Base-by-base conservation (phyloP, 2,113 vertebrate genomes). In the Deroptyus accipitrinus region DNA sequence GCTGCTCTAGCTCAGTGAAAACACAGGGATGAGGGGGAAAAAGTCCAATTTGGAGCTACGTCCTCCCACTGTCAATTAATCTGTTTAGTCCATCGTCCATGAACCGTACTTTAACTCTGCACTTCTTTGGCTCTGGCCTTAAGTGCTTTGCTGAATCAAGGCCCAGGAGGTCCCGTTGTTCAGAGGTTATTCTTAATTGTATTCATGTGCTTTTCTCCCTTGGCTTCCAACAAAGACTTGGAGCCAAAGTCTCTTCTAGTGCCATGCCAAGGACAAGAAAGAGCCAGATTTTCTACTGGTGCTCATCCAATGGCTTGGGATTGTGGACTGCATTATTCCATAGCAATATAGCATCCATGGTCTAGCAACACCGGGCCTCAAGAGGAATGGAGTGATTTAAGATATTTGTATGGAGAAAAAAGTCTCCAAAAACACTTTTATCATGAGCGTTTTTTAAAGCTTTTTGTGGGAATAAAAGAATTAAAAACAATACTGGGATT, bases 381-480 rank as follows among this genome's bases (percentile, higher is more conserved):
- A 74, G 69, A 11, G 15, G 66, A 17, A n/a, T 13, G 28, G 33
- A 48, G 17, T 6, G 6, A 66, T 28, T 10, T 0, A 7, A 13
- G 23, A n/a, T 76, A 78, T 39, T 68, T 90, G 55, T 19, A 55
- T 14, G 11, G 13, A 24, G 0, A 13, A 62, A 39, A 55, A 67
- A 5, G 5, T 39, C 17, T 79, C 59, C 28, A 42, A 46, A 72
- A 42, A 2, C 3, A 70, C 20, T 48, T 83, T 83, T 41, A 33
- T 16, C 44, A 20, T 23, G 14, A 73, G 51, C 28, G 33, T 84
- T 95, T 95, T 88, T 61, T 83, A n/a, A 79, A 86, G 59, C 28
- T 74, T 84, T 80, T 85, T 76, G 70, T 88, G 79, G 11, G 37
- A 93, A 91, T 79, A 70, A 96, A 96, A 88, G 46, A n/a, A 81